Evolutionary conservation across 2,797 vertebrate species (phyloP), one percentile per base, ranked within the genome.

Genomic region (Sternarchorhynchus goeldii): DNA sequence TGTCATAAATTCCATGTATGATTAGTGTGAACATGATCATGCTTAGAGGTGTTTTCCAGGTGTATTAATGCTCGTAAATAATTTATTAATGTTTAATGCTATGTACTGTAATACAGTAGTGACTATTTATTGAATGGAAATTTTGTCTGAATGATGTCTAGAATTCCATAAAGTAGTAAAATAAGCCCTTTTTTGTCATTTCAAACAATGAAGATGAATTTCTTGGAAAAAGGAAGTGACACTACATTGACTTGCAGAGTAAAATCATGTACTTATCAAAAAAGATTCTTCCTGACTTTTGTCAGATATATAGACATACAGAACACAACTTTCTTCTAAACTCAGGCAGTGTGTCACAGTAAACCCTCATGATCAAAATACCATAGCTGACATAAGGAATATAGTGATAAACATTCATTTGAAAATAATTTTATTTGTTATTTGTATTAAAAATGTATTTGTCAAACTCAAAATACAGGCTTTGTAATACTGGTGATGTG

Each of bases 101-200:
- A 65, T 50, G 21, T 57, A 56, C 36, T 53, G 20, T 80, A 60
- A 70, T 67, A 76, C 64, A 78, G 25, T 76, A 60, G 25, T 76
- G 17, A 8, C 3, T 85, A 85, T 85, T 85, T 85, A 83, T 83
- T 53, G 21, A 60, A 18, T 59, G 29, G 67, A 66, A 70, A 3
- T 53, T 21, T 59, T 62, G 77, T 3, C 36, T 62, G 55, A 72
- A 60, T 66, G 55, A 53, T 20, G 41, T 63, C 2, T 25, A 50
- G 12, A 41, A 16, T 64, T 39, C 34, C 20, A 2, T 29, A 10
- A 17, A 64, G 18, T 34, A 34, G 5, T 21, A 20, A n/a, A n/a
- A 1, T 32, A 10, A 31, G n/a, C 12, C 2, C 20, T 31, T 67
- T 3, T 74, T 64, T 25, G 55, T 71, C 53, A 70, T 58, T 78